Evolutionary conservation across 2,113 vertebrate species (phyloP).

Genomic region (Bujurquina vittata): DNA sequence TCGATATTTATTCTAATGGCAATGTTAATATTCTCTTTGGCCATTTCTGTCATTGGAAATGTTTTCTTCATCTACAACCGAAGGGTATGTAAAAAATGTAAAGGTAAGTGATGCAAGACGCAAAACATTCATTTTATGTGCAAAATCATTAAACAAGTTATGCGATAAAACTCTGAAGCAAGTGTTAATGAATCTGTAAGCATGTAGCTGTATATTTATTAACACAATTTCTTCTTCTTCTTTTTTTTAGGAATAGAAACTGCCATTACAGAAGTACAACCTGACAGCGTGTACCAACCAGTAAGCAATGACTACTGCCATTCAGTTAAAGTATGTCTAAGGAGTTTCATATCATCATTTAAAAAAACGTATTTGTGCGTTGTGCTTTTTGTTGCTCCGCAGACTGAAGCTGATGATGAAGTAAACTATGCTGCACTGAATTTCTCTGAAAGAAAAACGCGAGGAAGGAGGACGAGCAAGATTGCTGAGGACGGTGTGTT

Average conservation of each 20-base stretch:
- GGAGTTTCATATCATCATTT: background rate
- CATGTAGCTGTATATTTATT: background rate
- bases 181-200: background rate
- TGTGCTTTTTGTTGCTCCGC: rapidly evolving
- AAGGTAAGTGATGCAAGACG: background rate
- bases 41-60: background rate
- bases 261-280: background rate
- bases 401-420: background rate
- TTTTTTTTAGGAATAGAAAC: background rate
- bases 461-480: background rate
- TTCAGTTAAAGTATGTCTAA: rapidly evolving
- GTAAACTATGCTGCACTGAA: slow-evolving; percentile 22
- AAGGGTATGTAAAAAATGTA: background rate
- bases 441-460: background rate
- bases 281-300: background rate
- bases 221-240: background rate
- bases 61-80: rapidly evolving
- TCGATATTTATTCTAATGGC: rapidly evolving
- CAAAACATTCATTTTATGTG: background rate
- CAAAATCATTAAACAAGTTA: rapidly evolving
- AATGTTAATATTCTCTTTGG: background rate
- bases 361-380: background rate
- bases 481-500: background rate
- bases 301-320: background rate
- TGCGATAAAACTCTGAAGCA: rapidly evolving